Evolutionary conservation across 1,140 invertebrate genomes (phyloP), one percentile per base, ranked within the genome.

Genomic region (Arion vulgaris): DNA sequence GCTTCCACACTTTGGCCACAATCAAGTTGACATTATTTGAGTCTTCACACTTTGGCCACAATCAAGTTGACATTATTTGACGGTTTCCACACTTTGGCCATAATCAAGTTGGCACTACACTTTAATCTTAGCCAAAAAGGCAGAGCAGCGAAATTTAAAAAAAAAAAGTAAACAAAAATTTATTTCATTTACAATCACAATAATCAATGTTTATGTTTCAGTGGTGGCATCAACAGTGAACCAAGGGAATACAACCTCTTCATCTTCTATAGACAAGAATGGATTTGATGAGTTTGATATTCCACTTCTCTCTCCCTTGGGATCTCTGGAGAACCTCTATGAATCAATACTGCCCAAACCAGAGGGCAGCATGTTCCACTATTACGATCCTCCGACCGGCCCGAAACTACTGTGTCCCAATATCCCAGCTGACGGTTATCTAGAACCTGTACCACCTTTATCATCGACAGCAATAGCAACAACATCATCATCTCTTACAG

Each of bases 291-390:
- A 87, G 45, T 84, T 87, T 81, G 86, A 87, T 78, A 83, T 86
- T 74, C 86, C 87, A 49, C 85, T 87, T 32, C 81, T 90, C 41
- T 91, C 90, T 53, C 90, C 90, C 26, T 84, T 88, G 62, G 90
- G 88, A 0, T 90, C 90, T 0, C 75, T 90, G 36, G 90, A 91
- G n/a, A 91, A 91, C 71, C 80, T 91, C 51, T 91, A 91, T 53
- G 90, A 91, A 83, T 86, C 89, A 41, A 91, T 91, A 45, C 86
- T 87, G 15, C 87, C 87, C 7, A 89, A 89, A 71, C 85, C 84
- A 1, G 57, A 62, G 2, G 71, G 75, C 15, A 28, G 0, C 28
- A 83, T 82, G 17, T 83, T 84, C 5, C 86, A 88, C 39, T 82
- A 84, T 38, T 88, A 88, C 80, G 86, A 89, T 74, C 89, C 88